Base-by-base conservation (phyloP, 2,888 invertebrate species). In the Rhogogaster chlorosoma region DNA sequence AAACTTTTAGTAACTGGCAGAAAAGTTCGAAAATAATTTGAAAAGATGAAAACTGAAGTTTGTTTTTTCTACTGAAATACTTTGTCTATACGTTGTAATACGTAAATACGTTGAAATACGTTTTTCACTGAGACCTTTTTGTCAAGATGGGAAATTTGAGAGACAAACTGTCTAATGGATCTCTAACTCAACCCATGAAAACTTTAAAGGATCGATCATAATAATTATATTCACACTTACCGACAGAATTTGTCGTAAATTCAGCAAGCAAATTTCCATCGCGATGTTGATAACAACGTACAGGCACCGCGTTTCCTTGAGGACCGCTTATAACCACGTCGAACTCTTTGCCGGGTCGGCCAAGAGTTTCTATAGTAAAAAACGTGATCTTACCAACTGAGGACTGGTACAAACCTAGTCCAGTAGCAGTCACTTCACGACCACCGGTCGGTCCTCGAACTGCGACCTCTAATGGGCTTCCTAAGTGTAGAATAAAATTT, bases 211-310 rank as follows among this genome's bases (percentile, higher is more conserved):
- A 70, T 36, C 70, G 12, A 70, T 36, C 70, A 3, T n/a, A 4
- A 70, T 70, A 32, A 42, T 75, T 18, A 5, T 0, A 45, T 12
- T 5, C 5, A 15, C 42, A 90, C 92, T 93, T 89, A 96, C 97
- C 94, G 36, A 97, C 95, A 90, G 96, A 96, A 85, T 96, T 96
- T 45, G 98, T 96, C 22, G 97, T 97, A 93, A 97, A 99, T 93
- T 99, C 99, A 0, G 99, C 99, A 92, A 98, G 96, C 84, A 99
- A 95, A 91, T 98, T 97, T 1, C 99, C 99, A 86, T 99, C 98
- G 91, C 99, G 98, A 86, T 99, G 99, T 92, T 98, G 98, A 93
- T 99, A 99, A 92, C 99, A 99, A 85, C 98, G 90, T 29, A 99
- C 98, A 0, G 98, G 98, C 67, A 99, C 95, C 0, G 98, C 97